Evolutionary conservation across 1,140 invertebrate species (phyloP), one percentile per base, ranked within the genome.

Genomic region (Rhopalosiphum padi): DNA sequence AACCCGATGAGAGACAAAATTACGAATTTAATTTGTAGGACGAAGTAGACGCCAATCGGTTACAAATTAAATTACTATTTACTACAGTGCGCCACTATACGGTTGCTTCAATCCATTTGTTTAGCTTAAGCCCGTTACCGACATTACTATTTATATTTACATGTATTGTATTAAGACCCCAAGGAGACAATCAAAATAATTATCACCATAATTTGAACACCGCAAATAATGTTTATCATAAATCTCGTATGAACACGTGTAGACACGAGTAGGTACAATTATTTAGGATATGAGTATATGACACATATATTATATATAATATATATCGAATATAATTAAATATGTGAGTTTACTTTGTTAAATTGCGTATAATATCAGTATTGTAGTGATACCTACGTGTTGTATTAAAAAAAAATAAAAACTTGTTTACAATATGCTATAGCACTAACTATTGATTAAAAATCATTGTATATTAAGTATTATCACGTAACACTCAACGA

Each of bases 41-140:
- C 43, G 85, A 46, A 46, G 43, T 89, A 37, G 37, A 30, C 22
- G 43, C 41, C 37, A 41, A 46, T 91, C 60, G 90, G 55, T 91
- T 77, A 46, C 55, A 77, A 91, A 91, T 91, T 91, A 91, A 91
- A 91, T 91, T 77, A 91, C 60, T 85, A 25, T 43, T 41, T 41
- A 85, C 37, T 53, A 88, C 21, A 88, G 46, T 22, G 22, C 21
- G 37, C 6, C 15, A 53, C 86, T 51, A 53, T 23, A 68, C 37
- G 51, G 11, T n/a, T 30, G 55, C 37, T 46, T 60, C 25, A 9
- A 46, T 30, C 35, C 55, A 21, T 90, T 55, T 11, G 55, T 25
- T 68, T 68, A 90, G 37, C 9, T 25, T 37, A 8, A 60, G 22
- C 9, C 37, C 53, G n/a, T 90, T 77, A 30, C 15, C 11, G 15